These are phyloP conservation scores for Tachina grossa DNA, from an alignment of 2,888 invertebrate species.

Conservation along the genomic window DNA sequence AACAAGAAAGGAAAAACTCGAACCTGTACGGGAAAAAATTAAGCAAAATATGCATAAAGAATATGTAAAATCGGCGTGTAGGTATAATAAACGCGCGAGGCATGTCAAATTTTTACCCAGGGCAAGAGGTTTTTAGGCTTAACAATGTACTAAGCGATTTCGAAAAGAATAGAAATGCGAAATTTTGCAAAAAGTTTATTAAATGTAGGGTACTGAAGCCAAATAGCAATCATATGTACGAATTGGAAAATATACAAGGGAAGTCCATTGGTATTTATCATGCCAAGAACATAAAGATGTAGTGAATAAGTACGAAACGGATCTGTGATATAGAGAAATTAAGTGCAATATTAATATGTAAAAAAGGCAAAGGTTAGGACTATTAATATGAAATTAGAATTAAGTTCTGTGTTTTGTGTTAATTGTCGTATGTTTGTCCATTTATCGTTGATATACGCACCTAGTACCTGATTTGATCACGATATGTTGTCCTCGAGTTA, in stretches of 20 bases:
- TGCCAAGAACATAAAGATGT: background rate
- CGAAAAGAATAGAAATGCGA: background rate
- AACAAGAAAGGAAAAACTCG: background rate
- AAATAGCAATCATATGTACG: constrained; percentile 3
- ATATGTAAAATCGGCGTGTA: background rate
- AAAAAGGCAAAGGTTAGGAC: background rate
- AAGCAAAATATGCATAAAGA: background rate
- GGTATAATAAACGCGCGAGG: background rate
- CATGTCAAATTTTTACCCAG: no score
- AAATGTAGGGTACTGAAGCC: background rate
- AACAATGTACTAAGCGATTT: background rate
- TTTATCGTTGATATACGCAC: no score
- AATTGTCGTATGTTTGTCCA: no score
- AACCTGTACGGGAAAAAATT: background rate
- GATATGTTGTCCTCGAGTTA: no score
- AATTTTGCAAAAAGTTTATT: background rate
- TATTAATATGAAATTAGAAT: no score
- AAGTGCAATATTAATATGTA: no score
- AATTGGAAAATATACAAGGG: background rate
- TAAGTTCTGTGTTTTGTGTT: no score
- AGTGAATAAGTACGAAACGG: background rate
- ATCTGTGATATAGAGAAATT: no score
- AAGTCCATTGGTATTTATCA: background rate
- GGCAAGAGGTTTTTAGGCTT: background rate
- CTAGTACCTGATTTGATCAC: no score